A percentile compares a stretch with the other conserved stretches of the same genome.
phyloP scores from a whole-genome alignment of 2,797 vertebrate species.

The Ara ararauna region DNA sequence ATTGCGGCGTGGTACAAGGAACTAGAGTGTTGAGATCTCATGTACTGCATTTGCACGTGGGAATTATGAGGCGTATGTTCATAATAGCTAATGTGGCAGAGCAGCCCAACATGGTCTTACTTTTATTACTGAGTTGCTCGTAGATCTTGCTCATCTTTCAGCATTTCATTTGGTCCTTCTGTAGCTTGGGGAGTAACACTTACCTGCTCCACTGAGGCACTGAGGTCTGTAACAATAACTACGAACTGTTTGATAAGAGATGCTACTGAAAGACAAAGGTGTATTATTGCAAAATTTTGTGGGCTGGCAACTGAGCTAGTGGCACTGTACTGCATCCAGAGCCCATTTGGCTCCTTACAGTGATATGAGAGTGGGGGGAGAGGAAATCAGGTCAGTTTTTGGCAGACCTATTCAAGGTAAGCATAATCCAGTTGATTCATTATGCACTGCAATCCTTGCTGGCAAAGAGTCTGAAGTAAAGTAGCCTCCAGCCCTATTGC shows the following conservation, averaged over 20 bases:
- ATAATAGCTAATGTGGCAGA: not conserved
- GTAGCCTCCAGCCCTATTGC: conserved; percentile 47
- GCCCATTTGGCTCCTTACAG: conserved; percentile 29
- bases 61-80: not conserved
- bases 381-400: conserved; percentile 72
- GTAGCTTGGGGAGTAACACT: conserved; percentile 13
- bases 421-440: conserved; percentile 73
- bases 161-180: conserved; percentile 19
- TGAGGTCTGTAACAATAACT: conserved; percentile 42
- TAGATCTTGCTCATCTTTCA: conserved; percentile 27
- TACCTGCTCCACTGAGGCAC: not conserved
- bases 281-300: conserved; percentile 47
- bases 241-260: conserved; percentile 25
- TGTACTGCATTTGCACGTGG: not conserved
- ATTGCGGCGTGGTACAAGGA: not conserved
- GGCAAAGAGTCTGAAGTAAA: conserved; percentile 23
- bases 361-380: conserved; percentile 54
- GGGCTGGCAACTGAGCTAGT: conserved; percentile 36
- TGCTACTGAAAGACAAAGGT: conserved; percentile 29
- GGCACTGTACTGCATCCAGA: conserved; percentile 18
- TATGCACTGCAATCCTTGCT: conserved; percentile 64
- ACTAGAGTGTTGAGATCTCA: not conserved
- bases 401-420: conserved; percentile 61
- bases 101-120: not conserved
- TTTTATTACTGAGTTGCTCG: not conserved